phyloP scores from a whole-genome alignment of 2,113 vertebrate species.

The Malaclemys terrapin region DNA sequence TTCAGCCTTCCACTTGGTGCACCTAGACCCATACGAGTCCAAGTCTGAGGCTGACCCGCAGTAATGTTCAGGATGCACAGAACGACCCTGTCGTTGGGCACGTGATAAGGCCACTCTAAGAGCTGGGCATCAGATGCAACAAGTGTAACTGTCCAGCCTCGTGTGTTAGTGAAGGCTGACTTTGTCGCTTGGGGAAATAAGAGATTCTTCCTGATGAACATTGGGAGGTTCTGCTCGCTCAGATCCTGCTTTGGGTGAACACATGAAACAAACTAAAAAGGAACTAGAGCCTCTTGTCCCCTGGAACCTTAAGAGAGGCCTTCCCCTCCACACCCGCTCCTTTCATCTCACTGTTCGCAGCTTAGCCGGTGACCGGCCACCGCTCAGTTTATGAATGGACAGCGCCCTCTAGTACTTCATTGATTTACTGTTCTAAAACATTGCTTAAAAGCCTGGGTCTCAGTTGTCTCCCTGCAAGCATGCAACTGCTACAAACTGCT shows the following conservation, averaged over 20 bases:
- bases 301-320: neutral
- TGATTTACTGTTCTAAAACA: neutral
- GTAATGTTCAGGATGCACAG: neutral
- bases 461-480: too few species aligned
- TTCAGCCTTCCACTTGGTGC: neutral
- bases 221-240: neutral
- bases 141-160: neutral
- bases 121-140: neutral
- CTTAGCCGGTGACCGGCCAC: neutral
- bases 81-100: neutral
- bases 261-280: neutral
- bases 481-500: fast-evolving
- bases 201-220: neutral
- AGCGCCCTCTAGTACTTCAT: conserved; percentile 58
- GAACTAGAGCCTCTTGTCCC: neutral
- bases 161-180: neutral
- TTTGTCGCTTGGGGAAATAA: too few species aligned
- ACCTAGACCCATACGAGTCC: neutral
- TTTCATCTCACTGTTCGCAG: neutral
- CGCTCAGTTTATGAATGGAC: neutral
- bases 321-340: neutral
- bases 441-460: fast-evolving
- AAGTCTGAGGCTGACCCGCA: neutral
- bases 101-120: neutral
- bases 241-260: neutral